Conservation (phyloP, 2,888 invertebrate species). For the Acleris literana region DNA sequence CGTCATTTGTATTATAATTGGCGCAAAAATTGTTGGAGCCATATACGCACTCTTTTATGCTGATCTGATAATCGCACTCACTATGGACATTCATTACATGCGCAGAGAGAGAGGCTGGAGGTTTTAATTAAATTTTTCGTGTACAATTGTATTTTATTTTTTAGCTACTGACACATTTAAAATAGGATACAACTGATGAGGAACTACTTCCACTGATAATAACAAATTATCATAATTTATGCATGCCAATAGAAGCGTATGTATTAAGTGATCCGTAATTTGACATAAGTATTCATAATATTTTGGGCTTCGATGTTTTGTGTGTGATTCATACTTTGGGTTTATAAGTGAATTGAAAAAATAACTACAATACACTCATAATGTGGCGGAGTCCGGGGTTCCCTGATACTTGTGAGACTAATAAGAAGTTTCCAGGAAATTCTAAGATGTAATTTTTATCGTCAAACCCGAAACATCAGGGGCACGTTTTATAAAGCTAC, state of each 20-base stretch:
- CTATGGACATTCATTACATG: constrained; percentile 66
- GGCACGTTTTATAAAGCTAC: no score
- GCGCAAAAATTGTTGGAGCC: constrained; percentile 60
- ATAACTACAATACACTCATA: constrained; percentile 55
- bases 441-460: constrained; percentile 60
- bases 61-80: constrained; percentile 68
- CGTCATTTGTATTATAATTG: constrained; percentile 50
- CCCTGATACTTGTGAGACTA: constrained; percentile 55
- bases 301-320: constrained; percentile 40
- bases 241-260: neutral
- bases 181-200: constrained; percentile 13
- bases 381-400: constrained; percentile 75
- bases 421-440: constrained; percentile 51
- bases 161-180: constrained; percentile 6
- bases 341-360: constrained; percentile 39
- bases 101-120: constrained; percentile 65
- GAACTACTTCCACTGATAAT: neutral
- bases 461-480: constrained; percentile 43
- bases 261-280: constrained; percentile 41
- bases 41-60: constrained; percentile 72
- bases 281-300: constrained; percentile 49
- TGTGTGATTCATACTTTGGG: constrained; percentile 48
- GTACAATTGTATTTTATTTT: constrained; percentile 27
- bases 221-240: neutral
- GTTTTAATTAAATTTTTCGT: constrained; percentile 46